phyloP scores from a whole-genome alignment of 1,140 invertebrate species.

The Cyclina sinensis region DNA sequence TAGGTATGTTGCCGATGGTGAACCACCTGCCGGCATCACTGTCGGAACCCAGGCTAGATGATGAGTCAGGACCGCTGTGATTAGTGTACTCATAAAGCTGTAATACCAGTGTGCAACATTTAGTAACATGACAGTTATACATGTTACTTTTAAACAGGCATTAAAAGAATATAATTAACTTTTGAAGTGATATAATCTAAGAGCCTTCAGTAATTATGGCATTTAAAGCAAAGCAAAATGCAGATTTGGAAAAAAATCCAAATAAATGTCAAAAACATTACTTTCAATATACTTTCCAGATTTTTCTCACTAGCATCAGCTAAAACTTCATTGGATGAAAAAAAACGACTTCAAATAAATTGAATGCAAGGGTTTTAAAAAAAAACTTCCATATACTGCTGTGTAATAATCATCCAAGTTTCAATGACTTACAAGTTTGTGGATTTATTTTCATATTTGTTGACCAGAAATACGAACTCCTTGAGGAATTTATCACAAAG shows the following conservation, averaged over 20 bases:
- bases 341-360: too few relatives aligned
- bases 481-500: slow-evolving; percentile 86
- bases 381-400: too few relatives aligned
- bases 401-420: background rate
- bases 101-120: too few relatives aligned
- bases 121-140: too few relatives aligned
- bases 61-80: slow-evolving; percentile 95
- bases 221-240: background rate
- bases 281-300: background rate
- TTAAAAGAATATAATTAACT: too few relatives aligned
- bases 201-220: background rate
- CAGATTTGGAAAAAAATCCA: background rate
- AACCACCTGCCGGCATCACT: slow-evolving; percentile 88
- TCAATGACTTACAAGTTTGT: slow-evolving; percentile 93
- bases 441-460: slow-evolving; percentile 91
- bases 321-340: too few relatives aligned
- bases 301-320: too few relatives aligned
- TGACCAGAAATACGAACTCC: slow-evolving; percentile 85
- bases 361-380: too few relatives aligned
- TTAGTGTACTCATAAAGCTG: slow-evolving; percentile 95
- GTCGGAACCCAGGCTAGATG: slow-evolving; percentile 96
- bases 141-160: too few relatives aligned
- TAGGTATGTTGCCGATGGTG: slow-evolving; percentile 83
- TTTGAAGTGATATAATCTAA: too few relatives aligned
- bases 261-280: too few relatives aligned